phyloP scores from a whole-genome alignment of 1,140 invertebrate genomes.

The Delia radicum region DNA sequence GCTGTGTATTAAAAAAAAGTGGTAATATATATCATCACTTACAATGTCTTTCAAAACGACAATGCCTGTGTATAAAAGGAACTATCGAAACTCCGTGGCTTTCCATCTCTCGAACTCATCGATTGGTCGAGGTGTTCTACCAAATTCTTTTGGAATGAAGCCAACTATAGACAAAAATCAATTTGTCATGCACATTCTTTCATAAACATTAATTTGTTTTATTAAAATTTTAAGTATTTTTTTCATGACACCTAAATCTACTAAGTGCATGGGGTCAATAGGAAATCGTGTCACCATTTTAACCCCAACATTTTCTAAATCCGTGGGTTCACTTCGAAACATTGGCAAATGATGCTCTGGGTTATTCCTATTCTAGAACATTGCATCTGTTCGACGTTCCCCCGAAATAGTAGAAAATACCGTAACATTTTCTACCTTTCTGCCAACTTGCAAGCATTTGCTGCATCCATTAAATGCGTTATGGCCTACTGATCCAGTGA shows the following conservation, averaged over 20 bases:
- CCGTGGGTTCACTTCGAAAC: background rate
- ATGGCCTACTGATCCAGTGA: background rate
- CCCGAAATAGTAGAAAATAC: background rate
- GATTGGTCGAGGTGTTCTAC: background rate
- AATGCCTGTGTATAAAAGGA: background rate
- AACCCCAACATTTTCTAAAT: too few species aligned
- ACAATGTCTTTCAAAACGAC: background rate
- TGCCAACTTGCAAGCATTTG: background rate
- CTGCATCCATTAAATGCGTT: background rate
- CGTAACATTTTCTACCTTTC: background rate
- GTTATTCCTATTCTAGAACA: background rate
- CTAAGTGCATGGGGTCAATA: background rate
- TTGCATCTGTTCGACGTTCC: background rate
- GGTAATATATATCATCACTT: too few species aligned
- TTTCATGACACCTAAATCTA: too few species aligned
- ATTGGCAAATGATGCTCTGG: background rate
- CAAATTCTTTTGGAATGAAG: background rate
- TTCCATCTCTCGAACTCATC: background rate
- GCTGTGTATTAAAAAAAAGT: too few species aligned
- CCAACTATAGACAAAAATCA: background rate
- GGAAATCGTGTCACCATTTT: background rate
- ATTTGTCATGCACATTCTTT: background rate
- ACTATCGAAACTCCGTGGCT: background rate
- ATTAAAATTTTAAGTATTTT: background rate
- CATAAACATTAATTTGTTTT: background rate